phyloP scores from a whole-genome alignment of 2,888 invertebrate genomes.

The Eristalis intricaria region DNA sequence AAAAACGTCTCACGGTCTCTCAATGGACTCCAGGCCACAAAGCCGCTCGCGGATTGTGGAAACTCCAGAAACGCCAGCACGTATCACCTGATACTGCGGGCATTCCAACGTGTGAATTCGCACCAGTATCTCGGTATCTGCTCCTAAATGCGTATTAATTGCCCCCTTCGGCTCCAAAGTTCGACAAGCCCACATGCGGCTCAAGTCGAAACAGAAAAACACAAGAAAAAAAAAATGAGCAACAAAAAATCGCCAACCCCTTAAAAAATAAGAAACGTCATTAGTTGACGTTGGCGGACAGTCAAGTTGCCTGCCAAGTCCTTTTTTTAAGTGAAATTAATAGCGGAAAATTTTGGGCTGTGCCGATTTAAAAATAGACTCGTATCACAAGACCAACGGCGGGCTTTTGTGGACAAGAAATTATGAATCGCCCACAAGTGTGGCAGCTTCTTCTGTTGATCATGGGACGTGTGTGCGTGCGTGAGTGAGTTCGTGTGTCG shows the following conservation, averaged over 20 bases:
- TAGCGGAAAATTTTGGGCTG: conserved; percentile 32
- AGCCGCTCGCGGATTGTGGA: background rate
- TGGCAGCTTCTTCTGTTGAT: conserved; percentile 6
- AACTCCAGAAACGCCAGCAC: conserved; percentile 28
- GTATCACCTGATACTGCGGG: conserved; percentile 30
- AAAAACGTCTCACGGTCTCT: background rate
- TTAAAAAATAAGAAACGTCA: conserved; percentile 24
- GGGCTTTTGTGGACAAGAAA: conserved; percentile 14
- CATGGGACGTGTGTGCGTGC: conserved; percentile 10
- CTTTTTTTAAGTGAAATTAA: conserved; percentile 31
- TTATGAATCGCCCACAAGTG: conserved; percentile 18
- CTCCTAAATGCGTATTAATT: conserved; percentile 3
- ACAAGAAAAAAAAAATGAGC: background rate
- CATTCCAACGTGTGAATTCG: conserved; percentile 45
- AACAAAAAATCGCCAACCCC: background rate
- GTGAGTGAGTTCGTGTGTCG: no score
- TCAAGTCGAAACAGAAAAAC: background rate
- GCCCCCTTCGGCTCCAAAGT: conserved; percentile 5
- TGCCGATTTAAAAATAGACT: background rate
- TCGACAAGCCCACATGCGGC: background rate
- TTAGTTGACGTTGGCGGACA: conserved; percentile 12
- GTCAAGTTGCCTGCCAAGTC: conserved; percentile 22
- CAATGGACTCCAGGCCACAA: background rate
- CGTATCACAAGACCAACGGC: background rate
- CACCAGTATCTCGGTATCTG: background rate